Evolutionary conservation across 2,888 invertebrate genomes (phyloP), one percentile per base, ranked within the genome.

Genomic region (Eupeodes luniger): DNA sequence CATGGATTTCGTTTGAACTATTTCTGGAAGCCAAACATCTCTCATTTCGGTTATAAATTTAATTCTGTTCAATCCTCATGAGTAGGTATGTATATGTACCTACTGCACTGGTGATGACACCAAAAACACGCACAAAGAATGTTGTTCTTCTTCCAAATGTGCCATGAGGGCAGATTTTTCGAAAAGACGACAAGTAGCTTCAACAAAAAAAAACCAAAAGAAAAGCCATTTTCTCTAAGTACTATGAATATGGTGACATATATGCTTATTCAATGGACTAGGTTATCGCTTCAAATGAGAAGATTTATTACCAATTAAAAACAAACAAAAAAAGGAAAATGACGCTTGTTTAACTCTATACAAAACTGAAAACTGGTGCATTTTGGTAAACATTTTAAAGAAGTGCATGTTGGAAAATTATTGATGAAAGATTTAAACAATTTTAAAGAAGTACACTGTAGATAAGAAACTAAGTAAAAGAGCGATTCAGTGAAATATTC

Each of bases 251-350:
- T 78, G 76, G 59, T 78, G 85, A 76, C 81, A 76, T 81, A 40
- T 64, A 72, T 85, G 57, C 16, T 34, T 19, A 47, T 53, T 78
- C 62, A 59, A 59, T 34, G 75, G 70, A 83, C 80, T 84, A 57
- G 83, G 79, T 87, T 87, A 87, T 87, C 87, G 70, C 87, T 72
- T 55, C 55, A 44, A 69, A 49, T 49, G 76, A 62, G 51, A 74
- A 87, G 87, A 87, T 87, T 87, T 87, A 87, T 84, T 77, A 84
- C 87, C 87, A 87, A 87, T 87, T 87, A 81, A 87, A 77, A 59
- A 4, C 27, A 34, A 34, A 57, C 2, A 7, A 51, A 51, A 59
- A 36, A 36, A 34, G n/a, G 27, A 27, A 69, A 72, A 64, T 80
- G 79, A 67, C 53, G 12, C 53, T 40, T 55, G 72, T 27, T 61